Evolutionary conservation across 2,113 vertebrate genomes (phyloP).

Genomic region (Sminthopsis crassicaudata): DNA sequence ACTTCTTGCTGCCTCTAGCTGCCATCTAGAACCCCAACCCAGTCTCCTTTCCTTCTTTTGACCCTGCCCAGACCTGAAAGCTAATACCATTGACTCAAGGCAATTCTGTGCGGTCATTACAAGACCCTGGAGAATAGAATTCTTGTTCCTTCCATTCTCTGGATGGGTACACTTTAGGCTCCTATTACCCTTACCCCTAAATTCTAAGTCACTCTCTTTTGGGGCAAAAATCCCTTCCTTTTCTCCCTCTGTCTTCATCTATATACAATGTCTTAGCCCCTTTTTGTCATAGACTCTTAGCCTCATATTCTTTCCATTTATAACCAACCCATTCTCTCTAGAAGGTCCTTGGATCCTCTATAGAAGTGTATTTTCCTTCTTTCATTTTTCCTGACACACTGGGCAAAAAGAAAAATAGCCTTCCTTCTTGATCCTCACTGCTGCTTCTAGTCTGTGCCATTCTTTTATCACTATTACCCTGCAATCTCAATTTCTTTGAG

Average conservation of each 20-base stretch:
- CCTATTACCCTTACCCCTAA: background rate
- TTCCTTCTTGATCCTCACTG: background rate
- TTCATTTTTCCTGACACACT: background rate
- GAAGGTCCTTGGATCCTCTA: background rate
- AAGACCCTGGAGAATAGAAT: background rate
- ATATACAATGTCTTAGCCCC: too few relatives aligned
- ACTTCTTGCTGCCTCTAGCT: background rate
- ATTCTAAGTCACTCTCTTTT: background rate
- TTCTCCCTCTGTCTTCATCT: background rate
- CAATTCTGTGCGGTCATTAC: background rate
- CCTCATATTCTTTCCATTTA: background rate
- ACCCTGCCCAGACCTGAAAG: background rate
- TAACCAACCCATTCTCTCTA: background rate
- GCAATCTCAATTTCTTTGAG: background rate
- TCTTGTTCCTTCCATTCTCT: background rate
- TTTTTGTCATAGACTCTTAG: background rate
- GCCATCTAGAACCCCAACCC: background rate
- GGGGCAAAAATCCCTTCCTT: background rate
- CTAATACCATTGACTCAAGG: background rate
- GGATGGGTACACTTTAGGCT: background rate
- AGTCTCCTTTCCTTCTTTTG: background rate
- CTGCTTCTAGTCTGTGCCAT: background rate
- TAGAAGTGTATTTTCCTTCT: background rate
- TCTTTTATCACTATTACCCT: background rate
- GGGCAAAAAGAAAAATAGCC: background rate